A percentile compares a stretch with the other conserved stretches of the same genome.
These are phyloP conservation scores for Rhorus exstirpatorius DNA, from an alignment of 2,888 invertebrate genomes.

Conservation along the genomic window DNA sequence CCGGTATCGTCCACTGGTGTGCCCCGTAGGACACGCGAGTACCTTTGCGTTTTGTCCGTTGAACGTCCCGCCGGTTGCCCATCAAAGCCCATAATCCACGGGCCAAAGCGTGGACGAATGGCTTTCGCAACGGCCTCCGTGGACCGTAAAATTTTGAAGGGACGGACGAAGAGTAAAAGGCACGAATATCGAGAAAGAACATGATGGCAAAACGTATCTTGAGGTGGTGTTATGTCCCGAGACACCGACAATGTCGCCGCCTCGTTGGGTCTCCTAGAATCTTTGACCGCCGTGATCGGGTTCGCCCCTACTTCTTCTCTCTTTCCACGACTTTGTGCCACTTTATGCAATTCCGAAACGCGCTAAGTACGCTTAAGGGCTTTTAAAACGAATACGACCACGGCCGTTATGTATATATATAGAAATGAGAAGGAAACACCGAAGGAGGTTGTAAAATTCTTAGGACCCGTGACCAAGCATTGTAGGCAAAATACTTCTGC, in stretches of 20 bases:
- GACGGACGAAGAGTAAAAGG: constrained; percentile 10
- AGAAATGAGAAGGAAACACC: constrained; percentile 16
- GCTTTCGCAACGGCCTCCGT: constrained; percentile 68
- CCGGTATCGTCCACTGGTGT: constrained; percentile 50
- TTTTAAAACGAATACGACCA: constrained; percentile 64
- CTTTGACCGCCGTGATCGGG: constrained; percentile 47
- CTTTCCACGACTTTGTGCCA: constrained; percentile 75
- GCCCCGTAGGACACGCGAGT: constrained; percentile 51
- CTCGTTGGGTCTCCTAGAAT: background rate
- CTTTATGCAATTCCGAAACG: constrained; percentile 73
- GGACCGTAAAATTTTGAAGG: constrained; percentile 59
- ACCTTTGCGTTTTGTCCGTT: constrained; percentile 56
- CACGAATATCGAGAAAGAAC: background rate
- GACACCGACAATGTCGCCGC: constrained; percentile 19
- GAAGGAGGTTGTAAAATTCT: constrained; percentile 79
- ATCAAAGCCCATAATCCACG: constrained; percentile 78
- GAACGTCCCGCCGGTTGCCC: constrained; percentile 66
- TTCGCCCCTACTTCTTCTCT: constrained; percentile 15
- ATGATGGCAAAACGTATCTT: background rate
- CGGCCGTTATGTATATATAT: constrained; percentile 69
- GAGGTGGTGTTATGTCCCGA: background rate
- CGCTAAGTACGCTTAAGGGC: constrained; percentile 74
- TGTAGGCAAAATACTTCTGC: constrained; percentile 79
- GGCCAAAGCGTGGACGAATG: constrained; percentile 62
- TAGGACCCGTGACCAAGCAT: constrained; percentile 76